A percentile compares a stretch with the other conserved stretches of the same genome.
Conservation (phyloP, 1,140 invertebrate genomes). For the Lordiphosa collinella region DNA sequence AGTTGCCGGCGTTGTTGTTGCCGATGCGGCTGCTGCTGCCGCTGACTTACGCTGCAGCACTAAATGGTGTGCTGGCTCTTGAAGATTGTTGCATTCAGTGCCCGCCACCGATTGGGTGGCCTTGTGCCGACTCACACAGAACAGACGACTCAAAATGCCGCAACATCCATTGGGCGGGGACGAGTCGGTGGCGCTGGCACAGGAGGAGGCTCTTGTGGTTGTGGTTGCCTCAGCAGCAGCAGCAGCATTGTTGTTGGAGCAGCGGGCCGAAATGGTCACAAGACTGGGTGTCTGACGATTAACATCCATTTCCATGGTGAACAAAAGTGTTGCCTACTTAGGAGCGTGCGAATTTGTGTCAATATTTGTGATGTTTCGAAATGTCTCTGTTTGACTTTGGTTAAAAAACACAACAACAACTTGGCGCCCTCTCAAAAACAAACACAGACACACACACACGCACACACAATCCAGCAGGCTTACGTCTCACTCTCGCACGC, state of each 20-base stretch:
- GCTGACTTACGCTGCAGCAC: conserved; percentile 32
- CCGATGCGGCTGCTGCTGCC: conserved; percentile 10
- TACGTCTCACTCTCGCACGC: conserved; percentile 8
- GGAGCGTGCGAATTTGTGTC: conserved; percentile 27
- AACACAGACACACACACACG: conserved; percentile 11
- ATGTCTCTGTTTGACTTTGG: conserved; percentile 44
- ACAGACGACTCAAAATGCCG: conserved; percentile 68
- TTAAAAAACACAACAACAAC: conserved; percentile 52
- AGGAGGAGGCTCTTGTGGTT: conserved; percentile 11
- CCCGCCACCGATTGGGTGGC: conserved; percentile 61
- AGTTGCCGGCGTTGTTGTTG: conserved; percentile 47
- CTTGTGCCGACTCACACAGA: conserved; percentile 60
- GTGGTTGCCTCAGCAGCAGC: conserved; percentile 21
- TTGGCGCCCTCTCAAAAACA: conserved; percentile 60
- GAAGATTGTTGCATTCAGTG: conserved; percentile 46
- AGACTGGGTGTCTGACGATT: conserved; percentile 63
- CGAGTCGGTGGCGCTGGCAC: conserved; percentile 12
- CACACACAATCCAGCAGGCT: conserved; percentile 1
- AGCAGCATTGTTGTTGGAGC: conserved; percentile 56
- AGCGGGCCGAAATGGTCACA: conserved; percentile 77
- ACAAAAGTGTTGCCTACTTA: conserved; percentile 59
- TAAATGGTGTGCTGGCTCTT: conserved; percentile 15
- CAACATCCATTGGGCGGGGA: conserved; percentile 57
- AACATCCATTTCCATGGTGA: conserved; percentile 68
- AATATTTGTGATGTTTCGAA: conserved; percentile 12